Base-by-base conservation (phyloP, 1,140 invertebrate species). In the Philopotamus ludificatus region DNA sequence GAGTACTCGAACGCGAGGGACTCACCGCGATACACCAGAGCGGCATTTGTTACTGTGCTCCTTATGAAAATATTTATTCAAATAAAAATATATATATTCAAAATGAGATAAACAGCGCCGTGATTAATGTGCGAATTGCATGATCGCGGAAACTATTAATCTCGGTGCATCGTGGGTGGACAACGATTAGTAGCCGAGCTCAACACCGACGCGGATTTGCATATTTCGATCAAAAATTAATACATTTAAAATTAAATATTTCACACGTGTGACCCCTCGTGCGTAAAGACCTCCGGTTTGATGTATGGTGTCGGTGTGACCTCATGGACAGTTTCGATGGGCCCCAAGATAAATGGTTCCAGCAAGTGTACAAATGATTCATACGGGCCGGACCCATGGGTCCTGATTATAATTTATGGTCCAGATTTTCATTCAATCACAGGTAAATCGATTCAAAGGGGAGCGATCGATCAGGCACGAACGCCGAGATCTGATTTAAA, bases 301-400 rank as follows among this genome's bases (percentile, higher is more conserved):
- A 68, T 68, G 41, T 65, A 68, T 68, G 67, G 62, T 65, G 51
- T 53, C 18, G 50, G 22, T 15, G 50, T 68, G 63, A 68, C 67
- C 67, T 51, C 58, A 65, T 65, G 50, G 67, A 68, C 67, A 68
- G 58, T 61, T 68, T 68, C 63, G 67, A 68, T 68, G 62, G 42
- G 58, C 39, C 39, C 9, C 34, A 65, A 68, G 67, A 68, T 68
- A 68, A 68, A 68, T 68, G 67, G 63, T 26, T 47, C 34, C 25
- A 34, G 58, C 67, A 68, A 68, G 67, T 68, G 63, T 65, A 68
- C 63, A 68, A 68, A 68, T 68, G 67, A 68, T 68, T 62, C 67
- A 68, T 64, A 59, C 67, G 26, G 50, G 8, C 54, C 16, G 41
- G 20, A 41, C 55, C 60, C 25, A 28, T 28, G 39, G 8, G 39